Conservation (phyloP, 2,888 invertebrate species). For the Tenodera sinensis region DNA sequence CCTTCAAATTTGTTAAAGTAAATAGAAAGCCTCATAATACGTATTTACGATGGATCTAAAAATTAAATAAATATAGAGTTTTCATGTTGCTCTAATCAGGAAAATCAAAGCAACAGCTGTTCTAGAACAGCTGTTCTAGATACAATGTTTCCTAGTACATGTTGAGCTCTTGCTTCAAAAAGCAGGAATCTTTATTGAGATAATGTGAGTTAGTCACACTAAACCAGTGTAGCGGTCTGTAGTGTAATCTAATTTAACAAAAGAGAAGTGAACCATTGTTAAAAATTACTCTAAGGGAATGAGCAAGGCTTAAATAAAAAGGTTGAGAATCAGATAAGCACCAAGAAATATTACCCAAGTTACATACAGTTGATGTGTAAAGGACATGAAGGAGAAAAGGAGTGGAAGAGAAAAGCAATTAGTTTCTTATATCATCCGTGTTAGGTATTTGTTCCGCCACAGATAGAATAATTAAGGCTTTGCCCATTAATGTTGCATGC, state of each 20-base stretch:
- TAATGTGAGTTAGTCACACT: not conserved
- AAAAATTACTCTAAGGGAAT: not conserved
- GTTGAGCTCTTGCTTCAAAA: not conserved
- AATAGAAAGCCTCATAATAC: too few relatives aligned
- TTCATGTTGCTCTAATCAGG: too few relatives aligned
- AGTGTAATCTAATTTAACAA: not conserved
- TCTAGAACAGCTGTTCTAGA: too few relatives aligned
- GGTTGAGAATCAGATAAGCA: not conserved
- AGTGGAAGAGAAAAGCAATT: not conserved
- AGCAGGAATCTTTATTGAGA: not conserved
- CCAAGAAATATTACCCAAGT: not conserved
- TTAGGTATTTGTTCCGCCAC: constrained; percentile 10
- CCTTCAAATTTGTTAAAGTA: too few relatives aligned
- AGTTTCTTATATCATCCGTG: not conserved
- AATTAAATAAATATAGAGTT: too few relatives aligned
- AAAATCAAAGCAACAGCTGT: too few relatives aligned
- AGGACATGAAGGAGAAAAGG: not conserved
- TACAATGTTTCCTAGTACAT: too few relatives aligned
- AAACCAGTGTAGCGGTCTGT: not conserved
- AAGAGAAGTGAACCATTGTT: not conserved
- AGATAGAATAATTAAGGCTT: constrained; percentile 1
- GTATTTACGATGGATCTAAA: too few relatives aligned
- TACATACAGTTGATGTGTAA: not conserved
- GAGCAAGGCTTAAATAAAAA: not conserved
- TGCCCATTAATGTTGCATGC: not conserved